Base-by-base conservation (phyloP, 2,797 vertebrate genomes). In the Megalops cyprinoides region DNA sequence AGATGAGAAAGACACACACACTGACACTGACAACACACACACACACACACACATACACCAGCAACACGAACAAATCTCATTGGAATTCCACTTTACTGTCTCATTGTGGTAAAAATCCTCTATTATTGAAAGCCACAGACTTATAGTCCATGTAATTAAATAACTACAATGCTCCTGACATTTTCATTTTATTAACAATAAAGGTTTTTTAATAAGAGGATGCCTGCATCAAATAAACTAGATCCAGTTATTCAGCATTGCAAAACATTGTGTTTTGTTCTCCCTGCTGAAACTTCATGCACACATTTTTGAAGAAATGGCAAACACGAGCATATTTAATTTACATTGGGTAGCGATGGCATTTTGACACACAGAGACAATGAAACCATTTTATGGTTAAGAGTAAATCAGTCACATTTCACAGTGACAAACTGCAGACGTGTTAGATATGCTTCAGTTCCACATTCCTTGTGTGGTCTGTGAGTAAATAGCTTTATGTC, bases 31-130 rank as follows among this genome's bases (percentile, higher is more conserved):
- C n/a, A n/a, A n/a, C n/a, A n/a, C n/a, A n/a, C n/a, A n/a, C 15
- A 60, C 44, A 71, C 20, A 60, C 51, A 53, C 37, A 7, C 28
- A 69, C 8, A 23, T 34, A 42, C 18, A 74, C 42, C n/a, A 44
- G 44, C 14, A 42, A 60, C 48, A 67, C n/a, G 34, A 56, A 80
- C 81, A 60, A 44, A 42, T 60, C 12, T 60, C 55, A 53, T n/a
- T 77, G n/a, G n/a, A 46, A 14, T 34, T 6, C 6, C 7, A 15
- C n/a, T 34, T n/a, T 65, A 10, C 28, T 31, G 20, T 62, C 0
- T 62, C 60, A 65, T 37, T 53, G 51, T 9, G 51, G 9, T 53
- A 53, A 53, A 53, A 53, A 42, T 77, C 9, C 10, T 77, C 55
- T 2, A 44, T 18, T n/a, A 60, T 53, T 53, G 51, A 53, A 53